Evolutionary conservation across 2,113 vertebrate species (phyloP).

Genomic region (Aphyosemion australe): DNA sequence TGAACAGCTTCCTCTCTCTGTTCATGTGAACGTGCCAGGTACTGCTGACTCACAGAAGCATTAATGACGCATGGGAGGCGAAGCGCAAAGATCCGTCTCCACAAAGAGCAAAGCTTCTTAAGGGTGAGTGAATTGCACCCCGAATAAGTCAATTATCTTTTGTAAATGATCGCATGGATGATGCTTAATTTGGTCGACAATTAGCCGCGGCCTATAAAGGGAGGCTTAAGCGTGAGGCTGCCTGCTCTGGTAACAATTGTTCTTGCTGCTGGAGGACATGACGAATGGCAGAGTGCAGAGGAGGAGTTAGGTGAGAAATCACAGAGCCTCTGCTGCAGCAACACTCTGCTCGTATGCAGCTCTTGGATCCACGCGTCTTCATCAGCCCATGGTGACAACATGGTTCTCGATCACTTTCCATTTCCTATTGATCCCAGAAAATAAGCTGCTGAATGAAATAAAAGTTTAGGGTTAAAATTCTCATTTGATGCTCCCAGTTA

Average conservation of each 20-base stretch:
- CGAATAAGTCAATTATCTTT: slow-evolving; percentile 5
- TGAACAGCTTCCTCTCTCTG: background rate
- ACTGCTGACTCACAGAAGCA: background rate
- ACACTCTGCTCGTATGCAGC: background rate
- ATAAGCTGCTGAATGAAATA: too few species aligned
- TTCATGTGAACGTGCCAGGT: background rate
- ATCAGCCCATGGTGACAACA: background rate
- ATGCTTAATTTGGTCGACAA: background rate
- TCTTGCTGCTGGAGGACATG: background rate
- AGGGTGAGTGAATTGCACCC: background rate
- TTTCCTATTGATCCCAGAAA: too few species aligned
- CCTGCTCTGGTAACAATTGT: background rate
- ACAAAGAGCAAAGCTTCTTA: background rate
- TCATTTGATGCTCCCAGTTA: too few species aligned
- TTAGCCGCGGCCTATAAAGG: background rate
- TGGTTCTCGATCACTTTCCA: background rate
- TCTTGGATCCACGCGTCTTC: background rate
- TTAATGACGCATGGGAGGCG: background rate
- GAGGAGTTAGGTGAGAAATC: background rate
- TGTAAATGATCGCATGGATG: background rate
- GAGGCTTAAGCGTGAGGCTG: background rate
- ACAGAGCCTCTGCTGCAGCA: background rate
- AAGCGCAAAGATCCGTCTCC: background rate
- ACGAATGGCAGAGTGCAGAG: background rate
- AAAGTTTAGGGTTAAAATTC: too few species aligned